Base-by-base conservation (phyloP, 2,113 vertebrate species). In the Ploceus nigricollis region DNA sequence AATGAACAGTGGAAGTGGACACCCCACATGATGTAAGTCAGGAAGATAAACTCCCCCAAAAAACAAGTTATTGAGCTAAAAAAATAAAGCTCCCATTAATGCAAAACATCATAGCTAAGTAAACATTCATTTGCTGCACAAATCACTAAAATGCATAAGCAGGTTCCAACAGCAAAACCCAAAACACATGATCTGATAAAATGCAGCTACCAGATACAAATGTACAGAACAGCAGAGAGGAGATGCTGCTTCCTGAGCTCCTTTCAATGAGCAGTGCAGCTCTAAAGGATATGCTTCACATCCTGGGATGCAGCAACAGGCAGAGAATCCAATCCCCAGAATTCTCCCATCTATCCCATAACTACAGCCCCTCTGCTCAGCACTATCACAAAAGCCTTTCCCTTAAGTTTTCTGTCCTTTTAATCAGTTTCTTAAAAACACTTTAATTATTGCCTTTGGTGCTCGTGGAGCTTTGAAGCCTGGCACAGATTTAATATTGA, bases 361-460 rank as follows among this genome's bases (percentile, higher is more conserved):
- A 13, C 19, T 7, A 33, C 24, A 64, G 77, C 20, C 30, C 37
- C 66, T 40, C 39, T 13, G 3, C 58, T 73, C 7, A n/a, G 28
- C n/a, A 16, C 3, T 7, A 69, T 21, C 47, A 57, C 48, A 24
- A n/a, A 48, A 53, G 8, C 25, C 39, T 73, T 37, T 37, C 64
- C 50, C 44, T 40, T 21, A 56, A 45, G 37, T 53, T 70, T 89
- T 58, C 65, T 57, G 24, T n/a, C 24, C 23, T 70, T 88, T 76
- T 45, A 71, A 82, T n/a, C 37, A 68, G 19, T 40, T 37, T 57
- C n/a, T 47, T 68, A 61, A 82, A 57, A 89, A 64, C 13, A 25
- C 6, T 94, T 77, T 50, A 87, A 57, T 70, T 69, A 51, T 3
- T 77, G 90, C 56, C 56, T 83, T 90, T 51, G 35, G 82, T 82